These are phyloP conservation scores for Todiramphus chloris DNA, from an alignment of 2,113 vertebrate genomes.

Conservation along the genomic window DNA sequence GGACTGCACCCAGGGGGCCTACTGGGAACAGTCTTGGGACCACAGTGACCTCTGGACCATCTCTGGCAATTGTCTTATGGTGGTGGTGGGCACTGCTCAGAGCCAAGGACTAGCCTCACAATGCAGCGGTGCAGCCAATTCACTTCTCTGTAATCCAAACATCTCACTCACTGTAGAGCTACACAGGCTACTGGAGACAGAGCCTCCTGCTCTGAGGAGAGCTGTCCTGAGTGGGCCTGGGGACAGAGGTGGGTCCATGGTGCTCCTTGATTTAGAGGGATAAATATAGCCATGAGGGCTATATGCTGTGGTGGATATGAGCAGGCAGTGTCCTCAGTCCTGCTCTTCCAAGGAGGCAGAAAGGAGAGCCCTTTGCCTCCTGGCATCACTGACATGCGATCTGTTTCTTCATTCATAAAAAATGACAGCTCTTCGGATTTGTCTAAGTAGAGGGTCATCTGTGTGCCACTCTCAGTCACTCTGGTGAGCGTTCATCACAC, in stretches of 20 bases:
- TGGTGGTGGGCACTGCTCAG: neutral
- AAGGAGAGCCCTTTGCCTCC: neutral
- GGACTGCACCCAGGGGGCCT: neutral
- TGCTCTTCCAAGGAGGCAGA: neutral
- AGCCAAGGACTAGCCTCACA: neutral
- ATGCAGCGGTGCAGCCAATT: fast-evolving
- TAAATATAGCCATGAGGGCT: neutral
- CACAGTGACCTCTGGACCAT: neutral
- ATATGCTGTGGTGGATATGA: neutral
- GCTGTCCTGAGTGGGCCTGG: neutral
- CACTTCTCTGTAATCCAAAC: neutral
- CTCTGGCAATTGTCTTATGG: neutral
- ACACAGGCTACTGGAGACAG: neutral
- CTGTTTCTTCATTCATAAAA: neutral
- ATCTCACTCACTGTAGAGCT: neutral
- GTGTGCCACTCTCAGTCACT: neutral
- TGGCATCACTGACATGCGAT: neutral
- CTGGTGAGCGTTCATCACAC: neutral
- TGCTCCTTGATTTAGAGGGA: neutral
- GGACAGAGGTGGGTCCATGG: neutral
- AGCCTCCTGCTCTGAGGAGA: neutral
- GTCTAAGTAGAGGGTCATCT: neutral
- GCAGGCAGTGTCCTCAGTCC: neutral
- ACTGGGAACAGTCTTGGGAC: neutral
- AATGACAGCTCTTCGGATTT: neutral